Evolutionary conservation across 2,797 vertebrate genomes (phyloP), one percentile per base, ranked within the genome.

Genomic region (Nyctibius grandis): DNA sequence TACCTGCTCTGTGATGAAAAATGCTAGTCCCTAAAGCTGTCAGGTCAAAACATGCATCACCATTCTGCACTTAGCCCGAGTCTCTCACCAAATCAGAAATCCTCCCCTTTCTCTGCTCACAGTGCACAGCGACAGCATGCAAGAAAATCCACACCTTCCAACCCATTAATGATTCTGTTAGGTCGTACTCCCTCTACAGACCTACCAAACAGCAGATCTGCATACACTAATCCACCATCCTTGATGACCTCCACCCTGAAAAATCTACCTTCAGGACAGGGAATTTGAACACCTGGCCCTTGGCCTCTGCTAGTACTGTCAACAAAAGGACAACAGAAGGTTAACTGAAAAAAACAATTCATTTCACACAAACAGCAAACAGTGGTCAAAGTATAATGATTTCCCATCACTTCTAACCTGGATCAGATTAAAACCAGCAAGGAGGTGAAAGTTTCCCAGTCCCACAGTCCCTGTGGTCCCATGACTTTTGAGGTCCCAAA

Each of bases 401-500:
- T 80, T 88, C 89, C 89, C 81, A 86, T 81, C 81, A 60, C 15
- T 88, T 76, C 64, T 90, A 92, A 90, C 53, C 53, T 77, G 51
- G 53, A 80, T 33, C 67, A 91, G 51, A 72, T 44, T 72, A 88
- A 92, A 91, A 72, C 21, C 38, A 84, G 69, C 79, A 74, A 79
- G 56, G 42, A 89, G 63, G 48, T 91, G 33, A 73, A 97, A 90
- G 87, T 85, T 93, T 93, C 79, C 77, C 7, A 16, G 88, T 40
- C 44, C 45, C 65, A 34, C 31, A 79, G 45, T 75, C 51, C 38
- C 61, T 75, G 23, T 6, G 29, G 79, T 85, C 60, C 72, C 63
- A 1, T 73, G 88, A 88, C 78, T 93, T 89, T 22, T 76, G 45
- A 92, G 84, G 57, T 95, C 77, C 93, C 80, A 69, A 85, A 93